These are phyloP conservation scores for Hippopotamyrus pictus DNA, from an alignment of 2,797 vertebrate genomes.

Conservation along the genomic window DNA sequence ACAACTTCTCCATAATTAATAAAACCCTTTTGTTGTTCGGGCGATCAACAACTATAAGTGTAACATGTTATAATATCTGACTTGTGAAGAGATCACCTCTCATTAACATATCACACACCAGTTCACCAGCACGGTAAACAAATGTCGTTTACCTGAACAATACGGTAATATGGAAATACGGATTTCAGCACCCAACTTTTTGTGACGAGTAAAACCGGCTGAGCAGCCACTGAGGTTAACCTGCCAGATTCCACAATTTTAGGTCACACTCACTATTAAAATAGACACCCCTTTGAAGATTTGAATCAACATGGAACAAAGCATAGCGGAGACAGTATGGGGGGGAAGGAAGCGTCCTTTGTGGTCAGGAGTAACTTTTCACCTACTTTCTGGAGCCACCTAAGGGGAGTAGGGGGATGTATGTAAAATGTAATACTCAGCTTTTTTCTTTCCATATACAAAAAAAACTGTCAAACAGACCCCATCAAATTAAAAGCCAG, in stretches of 20 bases:
- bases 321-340: not conserved
- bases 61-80: not conserved
- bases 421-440: not conserved
- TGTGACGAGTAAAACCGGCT: not conserved
- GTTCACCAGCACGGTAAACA: not conserved
- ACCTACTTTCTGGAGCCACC: constrained; percentile 32
- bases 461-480: constrained; percentile 37
- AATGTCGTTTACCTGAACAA: not conserved
- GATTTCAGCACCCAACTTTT: not conserved
- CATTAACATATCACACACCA: not conserved
- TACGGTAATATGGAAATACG: not conserved
- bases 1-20: not conserved
- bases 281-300: not conserved
- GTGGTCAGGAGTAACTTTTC: constrained; percentile 37
- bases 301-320: not conserved
- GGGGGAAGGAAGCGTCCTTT: not conserved
- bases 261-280: not conserved
- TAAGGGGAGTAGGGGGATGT: constrained; percentile 18
- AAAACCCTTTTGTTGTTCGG: not conserved
- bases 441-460: not conserved
- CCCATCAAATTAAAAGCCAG: constrained; percentile 21
- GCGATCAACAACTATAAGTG: not conserved
- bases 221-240: not conserved
- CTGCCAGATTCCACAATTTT: not conserved
- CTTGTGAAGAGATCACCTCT: not conserved